These are phyloP conservation scores for Physocephala rufipes DNA, from an alignment of 2,888 invertebrate genomes.

Conservation along the genomic window DNA sequence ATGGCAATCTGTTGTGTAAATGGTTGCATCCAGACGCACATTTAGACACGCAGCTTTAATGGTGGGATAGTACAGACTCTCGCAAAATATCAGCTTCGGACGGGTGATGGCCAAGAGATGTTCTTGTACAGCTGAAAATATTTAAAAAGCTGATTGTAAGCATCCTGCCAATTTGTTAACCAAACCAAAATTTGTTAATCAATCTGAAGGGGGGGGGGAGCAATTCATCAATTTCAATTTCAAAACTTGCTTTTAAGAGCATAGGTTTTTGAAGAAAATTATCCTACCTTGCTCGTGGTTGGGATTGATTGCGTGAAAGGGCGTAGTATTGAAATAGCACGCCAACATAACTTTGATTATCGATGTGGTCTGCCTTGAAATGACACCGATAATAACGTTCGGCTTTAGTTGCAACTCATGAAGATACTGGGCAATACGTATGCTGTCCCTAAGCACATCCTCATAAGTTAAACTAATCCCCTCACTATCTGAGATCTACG, in stretches of 20 bases:
- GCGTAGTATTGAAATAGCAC: slow-evolving; percentile 13
- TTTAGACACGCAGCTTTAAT: neutral
- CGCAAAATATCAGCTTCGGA: slow-evolving; percentile 26
- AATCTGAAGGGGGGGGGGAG: neutral
- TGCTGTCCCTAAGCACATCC: slow-evolving; percentile 46
- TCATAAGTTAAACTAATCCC: slow-evolving; percentile 43
- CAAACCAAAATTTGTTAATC: too few species aligned
- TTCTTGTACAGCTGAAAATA: slow-evolving; percentile 4
- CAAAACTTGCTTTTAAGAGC: too few species aligned
- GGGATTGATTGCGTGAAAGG: slow-evolving; percentile 51
- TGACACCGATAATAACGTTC: slow-evolving; percentile 51
- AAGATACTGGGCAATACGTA: slow-evolving; percentile 50
- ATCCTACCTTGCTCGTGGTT: slow-evolving; percentile 47
- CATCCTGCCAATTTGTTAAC: too few species aligned
- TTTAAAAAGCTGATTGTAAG: neutral
- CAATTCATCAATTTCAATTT: too few species aligned
- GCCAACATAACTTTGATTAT: slow-evolving; percentile 45
- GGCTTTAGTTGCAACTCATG: slow-evolving; percentile 46
- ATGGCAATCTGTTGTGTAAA: neutral
- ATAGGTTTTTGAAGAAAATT: too few species aligned
- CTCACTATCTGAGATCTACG: slow-evolving; percentile 34
- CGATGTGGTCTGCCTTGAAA: slow-evolving; percentile 48
- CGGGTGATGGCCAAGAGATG: slow-evolving; percentile 22
- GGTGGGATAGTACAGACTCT: slow-evolving; percentile 15
- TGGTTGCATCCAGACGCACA: slow-evolving; percentile 3